Conservation (phyloP, 2,113 vertebrate species). For the Cygnus buccinator region DNA sequence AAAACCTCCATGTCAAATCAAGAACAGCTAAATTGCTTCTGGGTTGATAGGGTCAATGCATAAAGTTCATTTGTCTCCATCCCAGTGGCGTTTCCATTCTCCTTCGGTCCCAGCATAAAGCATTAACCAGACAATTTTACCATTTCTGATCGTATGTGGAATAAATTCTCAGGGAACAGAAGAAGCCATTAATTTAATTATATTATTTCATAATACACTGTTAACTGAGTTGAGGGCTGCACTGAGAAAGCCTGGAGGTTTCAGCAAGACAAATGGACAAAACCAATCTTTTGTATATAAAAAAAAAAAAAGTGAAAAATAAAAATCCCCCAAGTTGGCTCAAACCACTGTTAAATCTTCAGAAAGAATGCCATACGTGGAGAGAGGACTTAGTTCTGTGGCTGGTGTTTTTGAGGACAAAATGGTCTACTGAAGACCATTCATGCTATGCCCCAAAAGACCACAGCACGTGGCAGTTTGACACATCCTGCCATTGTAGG, state of each 20-base stretch:
- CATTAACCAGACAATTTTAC: background rate
- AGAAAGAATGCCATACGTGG: background rate
- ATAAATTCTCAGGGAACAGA: background rate
- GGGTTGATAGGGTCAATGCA: background rate
- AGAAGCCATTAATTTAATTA: background rate
- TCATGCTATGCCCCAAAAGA: background rate
- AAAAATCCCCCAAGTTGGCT: background rate
- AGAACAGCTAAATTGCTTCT: background rate
- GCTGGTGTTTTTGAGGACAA: background rate
- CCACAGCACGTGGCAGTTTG: fast-evolving
- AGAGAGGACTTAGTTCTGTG: background rate
- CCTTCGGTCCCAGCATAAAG: background rate
- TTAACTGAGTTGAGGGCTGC: background rate
- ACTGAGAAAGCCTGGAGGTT: background rate
- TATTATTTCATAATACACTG: background rate
- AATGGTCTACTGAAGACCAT: background rate
- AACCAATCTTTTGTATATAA: background rate
- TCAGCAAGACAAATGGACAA: background rate
- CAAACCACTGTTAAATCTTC: background rate
- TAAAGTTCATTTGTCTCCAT: background rate
- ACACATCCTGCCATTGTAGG: background rate
- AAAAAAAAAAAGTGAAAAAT: background rate
- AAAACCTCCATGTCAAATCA: constrained; percentile 18
- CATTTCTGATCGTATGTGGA: background rate
- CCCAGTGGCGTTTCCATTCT: background rate